A percentile compares a stretch with the other conserved stretches of the same genome.
Conservation (phyloP, 2,113 vertebrate species). For the Stigmatopora nigra region DNA sequence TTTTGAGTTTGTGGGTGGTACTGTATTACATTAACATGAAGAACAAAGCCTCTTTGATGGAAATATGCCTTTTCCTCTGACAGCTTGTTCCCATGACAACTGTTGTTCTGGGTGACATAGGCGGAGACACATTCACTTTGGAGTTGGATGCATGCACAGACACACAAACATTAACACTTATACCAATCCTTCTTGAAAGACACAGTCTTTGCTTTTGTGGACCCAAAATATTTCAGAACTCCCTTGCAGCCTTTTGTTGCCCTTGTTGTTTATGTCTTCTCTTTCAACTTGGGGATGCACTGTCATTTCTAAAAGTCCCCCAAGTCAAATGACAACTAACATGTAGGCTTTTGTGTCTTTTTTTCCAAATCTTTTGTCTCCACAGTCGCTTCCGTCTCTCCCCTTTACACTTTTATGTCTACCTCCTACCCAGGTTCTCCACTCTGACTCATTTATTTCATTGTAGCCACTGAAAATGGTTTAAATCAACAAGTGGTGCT, state of each 20-base stretch:
- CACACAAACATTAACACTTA: slow-evolving; percentile 24
- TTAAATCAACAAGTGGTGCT: slow-evolving; percentile 48
- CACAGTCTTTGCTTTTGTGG: slow-evolving; percentile 26
- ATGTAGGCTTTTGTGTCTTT: slow-evolving; percentile 42
- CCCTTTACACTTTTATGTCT: slow-evolving; percentile 12
- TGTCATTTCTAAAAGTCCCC: slow-evolving; percentile 51
- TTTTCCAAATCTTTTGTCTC: slow-evolving; percentile 41
- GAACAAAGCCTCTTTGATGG: slow-evolving; percentile 42
- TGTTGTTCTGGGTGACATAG: slow-evolving; percentile 45
- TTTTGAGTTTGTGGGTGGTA: not conserved
- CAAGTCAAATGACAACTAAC: slow-evolving; percentile 49
- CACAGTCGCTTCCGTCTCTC: slow-evolving; percentile 27
- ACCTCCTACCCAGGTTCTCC: slow-evolving; percentile 3
- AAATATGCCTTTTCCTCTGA: slow-evolving; percentile 55
- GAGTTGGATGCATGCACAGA: slow-evolving; percentile 25
- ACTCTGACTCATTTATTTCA: slow-evolving; percentile 6
- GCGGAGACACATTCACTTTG: slow-evolving; percentile 26
- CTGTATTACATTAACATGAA: slow-evolving; percentile 40
- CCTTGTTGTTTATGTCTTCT: slow-evolving; percentile 45
- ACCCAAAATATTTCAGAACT: slow-evolving; percentile 41
- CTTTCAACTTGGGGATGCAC: slow-evolving; percentile 42
- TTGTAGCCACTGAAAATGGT: slow-evolving; percentile 41
- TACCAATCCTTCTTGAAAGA: slow-evolving; percentile 19
- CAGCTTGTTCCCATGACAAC: slow-evolving; percentile 59
- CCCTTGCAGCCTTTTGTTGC: slow-evolving; percentile 28